phyloP scores from a whole-genome alignment of 2,888 invertebrate species.

The Caenorhabditis uteleia region DNA sequence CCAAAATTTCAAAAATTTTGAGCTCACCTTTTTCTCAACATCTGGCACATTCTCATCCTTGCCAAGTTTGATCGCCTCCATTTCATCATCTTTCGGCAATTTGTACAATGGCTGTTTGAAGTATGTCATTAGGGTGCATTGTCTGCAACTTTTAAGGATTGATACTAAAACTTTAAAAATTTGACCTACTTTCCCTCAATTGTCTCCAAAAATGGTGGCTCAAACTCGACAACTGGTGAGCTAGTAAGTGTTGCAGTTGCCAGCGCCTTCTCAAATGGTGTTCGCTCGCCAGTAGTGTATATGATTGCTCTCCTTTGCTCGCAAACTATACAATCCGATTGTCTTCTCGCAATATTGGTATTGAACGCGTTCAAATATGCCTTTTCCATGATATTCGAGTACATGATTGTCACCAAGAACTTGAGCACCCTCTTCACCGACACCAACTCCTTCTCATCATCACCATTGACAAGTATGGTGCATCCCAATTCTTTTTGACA shows the following conservation, averaged over 20 bases:
- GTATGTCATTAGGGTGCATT: conserved; percentile 74
- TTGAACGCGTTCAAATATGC: conserved; percentile 77
- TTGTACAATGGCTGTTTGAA: conserved; percentile 65
- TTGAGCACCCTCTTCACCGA: conserved; percentile 61
- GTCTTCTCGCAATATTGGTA: conserved; percentile 41
- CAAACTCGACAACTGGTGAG: conserved; percentile 85
- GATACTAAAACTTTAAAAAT: background rate
- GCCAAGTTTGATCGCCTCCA: conserved; percentile 21
- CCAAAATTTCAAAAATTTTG: background rate
- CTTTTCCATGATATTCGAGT: conserved; percentile 90
- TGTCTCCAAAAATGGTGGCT: conserved; percentile 86
- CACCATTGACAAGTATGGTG: conserved; percentile 85
- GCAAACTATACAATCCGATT: conserved; percentile 49
- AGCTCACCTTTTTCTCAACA: background rate
- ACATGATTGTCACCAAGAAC: conserved; percentile 80
- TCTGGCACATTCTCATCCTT: conserved; percentile 27
- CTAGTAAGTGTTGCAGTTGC: conserved; percentile 76
- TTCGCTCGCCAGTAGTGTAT: conserved; percentile 43
- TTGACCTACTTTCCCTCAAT: conserved; percentile 76
- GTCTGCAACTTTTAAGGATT: conserved; percentile 58
- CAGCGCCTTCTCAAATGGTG: conserved; percentile 47
- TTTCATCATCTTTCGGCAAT: conserved; percentile 37
- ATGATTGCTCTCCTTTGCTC: conserved; percentile 44
- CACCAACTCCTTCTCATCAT: conserved; percentile 72
- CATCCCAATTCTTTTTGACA: conserved; percentile 85